Base-by-base conservation (phyloP, 2,888 invertebrate species). In the Drosophila buzzatii region DNA sequence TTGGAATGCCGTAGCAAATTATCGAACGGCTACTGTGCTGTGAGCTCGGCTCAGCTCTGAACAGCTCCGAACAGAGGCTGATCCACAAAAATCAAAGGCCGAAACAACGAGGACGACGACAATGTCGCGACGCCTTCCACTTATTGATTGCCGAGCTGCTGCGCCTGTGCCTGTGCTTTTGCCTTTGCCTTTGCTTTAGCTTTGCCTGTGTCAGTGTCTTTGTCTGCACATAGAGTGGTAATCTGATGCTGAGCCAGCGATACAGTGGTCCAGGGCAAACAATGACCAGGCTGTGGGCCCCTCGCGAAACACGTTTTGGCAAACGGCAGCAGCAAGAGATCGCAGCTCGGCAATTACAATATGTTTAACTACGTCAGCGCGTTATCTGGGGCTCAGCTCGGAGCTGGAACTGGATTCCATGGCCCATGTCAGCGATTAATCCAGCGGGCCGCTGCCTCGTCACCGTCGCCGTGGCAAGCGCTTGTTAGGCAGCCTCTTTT, bases 1-100 rank as follows among this genome's bases (percentile, higher is more conserved):
- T 92, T 91, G 92, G 93, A 91, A 92, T 93, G 92, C 92, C 90
- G 87, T 88, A 92, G 92, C 92, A 92, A 92, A 93, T 92, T 92
- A 92, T 92, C 90, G 88, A 90, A 84, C 88, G 87, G 92, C 91
- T 91, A 91, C 91, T 88, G 92, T 87, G 85, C 74, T 80, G 56
- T n/a, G 41, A 8, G 45, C 45, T 8, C 20, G 20, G 20, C 42
- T 44, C 33, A 33, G 33, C 33, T 8, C 37, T 16, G n/a, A 6
- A 83, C 33, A 33, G 33, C 33, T 8, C 37, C 2, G n/a, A 6
- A 83, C 70, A 39, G 66, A 58, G 60, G 49, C 79, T 89, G 85
- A 85, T 85, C 85, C 85, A 89, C 85, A 90, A 85, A 85, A 85
- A 85, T 85, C 85, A 85, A 79, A 78, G 76, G 75, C 71, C 69